These are phyloP conservation scores for Zophobas atratus DNA, from an alignment of 1,140 invertebrate species.

Conservation along the genomic window DNA sequence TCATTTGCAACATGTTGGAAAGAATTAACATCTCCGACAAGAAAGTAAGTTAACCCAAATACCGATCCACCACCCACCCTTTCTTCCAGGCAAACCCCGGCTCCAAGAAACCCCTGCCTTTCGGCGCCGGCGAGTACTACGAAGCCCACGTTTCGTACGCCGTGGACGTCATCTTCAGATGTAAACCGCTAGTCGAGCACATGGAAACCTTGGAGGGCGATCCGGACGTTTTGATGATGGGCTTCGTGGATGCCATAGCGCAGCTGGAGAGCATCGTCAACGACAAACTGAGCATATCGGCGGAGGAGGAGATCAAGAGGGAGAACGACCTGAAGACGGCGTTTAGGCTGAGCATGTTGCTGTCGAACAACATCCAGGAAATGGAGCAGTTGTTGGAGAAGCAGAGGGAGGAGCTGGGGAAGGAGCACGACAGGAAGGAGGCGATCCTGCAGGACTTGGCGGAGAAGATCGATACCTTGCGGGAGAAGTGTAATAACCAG, in stretches of 20 bases:
- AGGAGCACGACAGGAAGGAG: slow-evolving; percentile 57
- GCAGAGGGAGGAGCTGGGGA: slow-evolving; percentile 59
- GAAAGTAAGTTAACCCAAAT: background rate
- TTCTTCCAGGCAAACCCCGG: background rate
- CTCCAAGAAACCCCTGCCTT: background rate
- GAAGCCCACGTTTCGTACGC: slow-evolving; percentile 42
- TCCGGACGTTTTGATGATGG: slow-evolving; percentile 37
- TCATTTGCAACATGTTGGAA: slow-evolving; percentile 30
- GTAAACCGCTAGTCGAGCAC: slow-evolving; percentile 21
- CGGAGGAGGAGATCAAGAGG: slow-evolving; percentile 58
- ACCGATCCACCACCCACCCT: background rate
- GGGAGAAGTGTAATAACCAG: slow-evolving; percentile 56
- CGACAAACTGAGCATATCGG: slow-evolving; percentile 57
- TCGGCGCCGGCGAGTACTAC: background rate
- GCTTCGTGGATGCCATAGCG: slow-evolving; percentile 54
- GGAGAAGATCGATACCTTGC: slow-evolving; percentile 56
- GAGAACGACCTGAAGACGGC: slow-evolving; percentile 58
- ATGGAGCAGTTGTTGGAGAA: slow-evolving; percentile 57
- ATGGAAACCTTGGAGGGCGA: background rate
- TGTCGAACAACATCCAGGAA: slow-evolving; percentile 53
- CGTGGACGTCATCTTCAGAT: slow-evolving; percentile 44
- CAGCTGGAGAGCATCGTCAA: slow-evolving; percentile 54
- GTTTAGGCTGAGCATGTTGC: slow-evolving; percentile 58
- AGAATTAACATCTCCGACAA: slow-evolving; percentile 20
- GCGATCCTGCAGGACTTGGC: slow-evolving; percentile 55